phyloP scores from a whole-genome alignment of 2,888 invertebrate species.

The Antheraea yamamai region DNA sequence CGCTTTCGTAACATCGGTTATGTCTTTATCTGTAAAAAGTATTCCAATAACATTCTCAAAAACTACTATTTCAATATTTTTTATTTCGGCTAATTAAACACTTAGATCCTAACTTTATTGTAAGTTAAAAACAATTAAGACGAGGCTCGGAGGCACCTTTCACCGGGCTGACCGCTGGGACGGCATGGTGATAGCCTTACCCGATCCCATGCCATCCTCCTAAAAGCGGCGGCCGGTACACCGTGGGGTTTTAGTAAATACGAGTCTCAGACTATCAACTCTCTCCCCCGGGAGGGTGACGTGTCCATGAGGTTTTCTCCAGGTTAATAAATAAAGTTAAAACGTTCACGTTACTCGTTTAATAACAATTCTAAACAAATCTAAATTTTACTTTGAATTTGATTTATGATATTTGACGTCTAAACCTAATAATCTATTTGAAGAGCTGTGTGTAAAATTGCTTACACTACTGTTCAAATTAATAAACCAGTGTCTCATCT shows the following conservation, averaged over 20 bases:
- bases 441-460: background rate
- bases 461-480: background rate
- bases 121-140: background rate
- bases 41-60: conserved; percentile 23
- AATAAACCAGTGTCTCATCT: background rate
- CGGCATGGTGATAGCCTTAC: background rate
- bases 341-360: too few species aligned
- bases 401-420: background rate
- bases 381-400: background rate
- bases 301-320: too few species aligned
- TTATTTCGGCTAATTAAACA: background rate
- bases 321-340: too few species aligned
- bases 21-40: conserved; percentile 63
- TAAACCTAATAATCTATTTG: background rate
- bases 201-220: too few species aligned
- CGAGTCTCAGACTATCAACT: too few species aligned
- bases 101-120: background rate
- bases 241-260: too few species aligned
- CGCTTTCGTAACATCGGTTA: conserved; percentile 65
- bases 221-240: too few species aligned
- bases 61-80: background rate
- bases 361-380: background rate
- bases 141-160: too few species aligned
- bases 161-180: too few species aligned
- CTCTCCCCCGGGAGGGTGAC: background rate